These are phyloP conservation scores for Maniola jurtina DNA, from an alignment of 1,140 invertebrate species.

Conservation along the genomic window DNA sequence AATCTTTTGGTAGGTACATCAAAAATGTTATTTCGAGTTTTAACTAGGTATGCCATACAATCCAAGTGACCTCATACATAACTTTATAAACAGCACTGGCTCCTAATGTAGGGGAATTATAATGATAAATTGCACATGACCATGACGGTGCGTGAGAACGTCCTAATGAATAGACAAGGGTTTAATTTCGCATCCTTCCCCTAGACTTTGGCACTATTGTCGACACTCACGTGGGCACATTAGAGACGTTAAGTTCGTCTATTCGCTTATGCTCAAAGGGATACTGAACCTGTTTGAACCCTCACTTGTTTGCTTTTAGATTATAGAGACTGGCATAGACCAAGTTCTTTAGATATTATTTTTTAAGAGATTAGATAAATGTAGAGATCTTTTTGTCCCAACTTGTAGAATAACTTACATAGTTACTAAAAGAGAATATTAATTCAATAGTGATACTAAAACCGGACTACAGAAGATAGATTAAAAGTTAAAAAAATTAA, in stretches of 20 bases:
- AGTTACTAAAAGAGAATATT: too few relatives aligned
- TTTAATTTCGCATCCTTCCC: slow-evolving; percentile 40
- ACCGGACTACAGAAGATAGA: too few relatives aligned
- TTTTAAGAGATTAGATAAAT: neutral
- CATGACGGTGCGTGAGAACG: slow-evolving; percentile 57
- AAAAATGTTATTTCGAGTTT: neutral
- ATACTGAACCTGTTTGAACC: slow-evolving; percentile 55
- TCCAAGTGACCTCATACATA: neutral
- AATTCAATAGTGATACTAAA: too few relatives aligned
- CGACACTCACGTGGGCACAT: slow-evolving; percentile 34
- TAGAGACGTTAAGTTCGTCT: slow-evolving; percentile 30
- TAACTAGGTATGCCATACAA: neutral
- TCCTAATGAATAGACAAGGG: slow-evolving; percentile 44
- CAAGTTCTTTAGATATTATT: neutral
- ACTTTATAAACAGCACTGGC: neutral
- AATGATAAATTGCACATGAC: slow-evolving; percentile 44
- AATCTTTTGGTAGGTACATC: neutral
- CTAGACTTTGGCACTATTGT: slow-evolving; percentile 37
- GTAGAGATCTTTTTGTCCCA: neutral
- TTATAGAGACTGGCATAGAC: slow-evolving; percentile 7
- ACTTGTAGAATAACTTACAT: neutral
- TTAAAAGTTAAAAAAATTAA: too few relatives aligned
- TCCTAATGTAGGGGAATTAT: slow-evolving; percentile 3
- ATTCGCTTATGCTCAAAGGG: slow-evolving; percentile 52
- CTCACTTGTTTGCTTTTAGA: slow-evolving; percentile 29